Evolutionary conservation across 2,888 invertebrate species (phyloP), one percentile per base, ranked within the genome.

Genomic region (Lissocephala sabroskyi): DNA sequence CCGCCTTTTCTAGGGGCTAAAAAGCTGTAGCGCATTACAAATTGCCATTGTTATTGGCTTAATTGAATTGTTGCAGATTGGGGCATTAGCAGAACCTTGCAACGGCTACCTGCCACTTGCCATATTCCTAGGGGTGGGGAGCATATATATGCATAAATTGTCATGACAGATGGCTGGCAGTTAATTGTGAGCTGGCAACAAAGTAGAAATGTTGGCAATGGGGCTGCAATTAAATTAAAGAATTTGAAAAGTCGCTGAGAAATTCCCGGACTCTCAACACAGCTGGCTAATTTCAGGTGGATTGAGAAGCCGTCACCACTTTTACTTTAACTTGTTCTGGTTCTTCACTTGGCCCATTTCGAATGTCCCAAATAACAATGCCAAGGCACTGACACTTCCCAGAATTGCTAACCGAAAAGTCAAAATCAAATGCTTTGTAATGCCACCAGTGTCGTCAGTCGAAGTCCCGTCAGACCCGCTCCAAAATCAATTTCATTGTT

Each of bases 61-160:
- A 70, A 73, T 73, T 73, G 63, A 73, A 70, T 73, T 73, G 65
- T 65, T 63, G 68, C 63, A 70, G 63, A 70, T 73, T 67, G 68
- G 67, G 23, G 23, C 3, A 23, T 23, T 23, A 23, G 23, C 4
- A 5, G 7, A 3, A 57, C 65, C 60, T 67, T 67, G 71, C 59
- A 64, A 45, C 36, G 41, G 45, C 52, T 16, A 11, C 33, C 11
- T 11, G 29, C 23, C 30, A 39, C 41, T 49, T 44, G 13, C 40
- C 35, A 52, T 16, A 17, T 17, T 35, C 16, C 14, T 14, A 3
- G 13, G 35, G 35, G 1, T 2, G 35, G 14, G 4, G 16, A 35
- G 35, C n/a, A n/a, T n/a, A n/a, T n/a, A n/a, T 23, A 23, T 23
- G 23, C 23, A 23, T 23, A 23, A 23, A 23, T 7, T 5, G 7